phyloP scores from a whole-genome alignment of 1,140 invertebrate genomes.

The Papilio dardanus region DNA sequence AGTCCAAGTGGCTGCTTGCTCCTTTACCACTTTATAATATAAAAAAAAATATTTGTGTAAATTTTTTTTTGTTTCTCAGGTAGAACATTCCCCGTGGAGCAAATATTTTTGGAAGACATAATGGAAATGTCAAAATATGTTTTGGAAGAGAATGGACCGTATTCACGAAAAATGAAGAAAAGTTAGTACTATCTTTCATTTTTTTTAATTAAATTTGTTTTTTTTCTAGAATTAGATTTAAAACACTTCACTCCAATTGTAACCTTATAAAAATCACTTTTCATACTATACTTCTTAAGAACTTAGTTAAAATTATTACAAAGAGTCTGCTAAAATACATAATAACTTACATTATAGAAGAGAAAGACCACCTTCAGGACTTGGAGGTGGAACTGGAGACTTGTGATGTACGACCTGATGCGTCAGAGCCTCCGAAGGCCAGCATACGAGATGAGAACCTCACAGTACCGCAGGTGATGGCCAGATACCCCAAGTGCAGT shows the following conservation, averaged over 20 bases:
- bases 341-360: conserved; percentile 57
- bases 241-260: too few species aligned
- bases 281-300: too few species aligned
- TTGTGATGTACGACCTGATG: conserved; percentile 82
- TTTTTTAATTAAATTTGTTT: too few species aligned
- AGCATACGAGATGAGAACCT: conserved; percentile 88
- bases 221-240: too few species aligned
- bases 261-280: too few species aligned
- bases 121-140: conserved; percentile 87
- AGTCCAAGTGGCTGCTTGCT: too few species aligned
- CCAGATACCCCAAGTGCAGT: conserved; percentile 80
- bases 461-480: conserved; percentile 84
- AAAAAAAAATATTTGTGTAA: too few species aligned
- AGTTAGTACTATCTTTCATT: conserved; percentile 50
- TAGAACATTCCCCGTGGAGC: conserved; percentile 91
- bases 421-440: conserved; percentile 81
- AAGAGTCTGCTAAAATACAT: background rate
- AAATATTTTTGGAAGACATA: conserved; percentile 90
- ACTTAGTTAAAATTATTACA: too few species aligned
- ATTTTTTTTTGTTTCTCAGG: conserved; percentile 56
- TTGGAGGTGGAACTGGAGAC: conserved; percentile 84
- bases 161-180: conserved; percentile 85
- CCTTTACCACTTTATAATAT: too few species aligned
- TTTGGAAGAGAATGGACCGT: conserved; percentile 88
- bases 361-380: conserved; percentile 75